Conservation (phyloP, 2,888 invertebrate genomes). For the Philereme transversata region DNA sequence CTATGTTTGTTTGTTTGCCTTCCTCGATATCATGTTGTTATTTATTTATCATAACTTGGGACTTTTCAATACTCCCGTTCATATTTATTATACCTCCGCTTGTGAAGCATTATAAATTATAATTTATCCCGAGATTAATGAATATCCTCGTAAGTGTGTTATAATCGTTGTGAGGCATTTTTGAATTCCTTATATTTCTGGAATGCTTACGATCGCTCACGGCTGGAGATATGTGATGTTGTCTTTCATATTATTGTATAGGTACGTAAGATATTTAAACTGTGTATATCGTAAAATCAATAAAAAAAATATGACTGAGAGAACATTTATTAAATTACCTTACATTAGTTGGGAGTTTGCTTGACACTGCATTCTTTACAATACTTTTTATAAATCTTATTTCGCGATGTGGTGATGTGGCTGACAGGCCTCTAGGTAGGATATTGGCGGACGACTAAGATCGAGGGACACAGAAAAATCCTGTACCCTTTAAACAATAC, state of each 20-base stretch:
- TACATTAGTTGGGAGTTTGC: not conserved
- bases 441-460: no score
- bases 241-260: conserved; percentile 36
- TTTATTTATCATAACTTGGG: conserved; percentile 72
- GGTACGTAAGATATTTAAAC: conserved; percentile 32
- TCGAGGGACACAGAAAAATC: no score
- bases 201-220: conserved; percentile 53
- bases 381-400: no score
- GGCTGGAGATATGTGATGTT: conserved; percentile 37
- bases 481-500: no score
- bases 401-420: no score
- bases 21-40: conserved; percentile 65
- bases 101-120: conserved; percentile 68
- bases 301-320: conserved; percentile 20
- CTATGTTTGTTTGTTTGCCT: conserved; percentile 69
- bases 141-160: conserved; percentile 58
- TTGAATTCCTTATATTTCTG: conserved; percentile 57
- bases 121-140: conserved; percentile 70
- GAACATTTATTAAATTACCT: conserved; percentile 4
- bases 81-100: conserved; percentile 67
- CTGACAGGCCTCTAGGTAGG: no score
- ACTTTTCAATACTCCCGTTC: conserved; percentile 72
- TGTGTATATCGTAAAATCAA: conserved; percentile 37
- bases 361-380: conserved; percentile 5
- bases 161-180: conserved; percentile 64